Conservation (phyloP, 2,113 vertebrate species). For the Indicator indicator region DNA sequence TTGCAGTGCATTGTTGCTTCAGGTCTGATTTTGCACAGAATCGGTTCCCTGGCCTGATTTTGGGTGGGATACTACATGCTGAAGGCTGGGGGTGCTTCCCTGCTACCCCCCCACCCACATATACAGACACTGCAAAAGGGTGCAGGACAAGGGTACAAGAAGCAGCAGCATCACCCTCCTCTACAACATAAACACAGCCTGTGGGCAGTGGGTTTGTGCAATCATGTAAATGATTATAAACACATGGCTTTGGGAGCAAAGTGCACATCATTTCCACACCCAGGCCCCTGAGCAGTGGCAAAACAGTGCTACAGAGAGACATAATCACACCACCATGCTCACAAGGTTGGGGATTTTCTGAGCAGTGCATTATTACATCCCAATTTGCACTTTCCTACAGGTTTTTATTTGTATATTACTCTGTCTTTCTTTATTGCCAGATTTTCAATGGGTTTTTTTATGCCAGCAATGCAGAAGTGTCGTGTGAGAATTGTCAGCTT, state of each 20-base stretch:
- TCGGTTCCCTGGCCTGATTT: not conserved
- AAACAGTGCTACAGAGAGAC: accelerated
- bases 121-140: not conserved
- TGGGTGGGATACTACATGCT: not conserved
- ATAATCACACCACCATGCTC: accelerated
- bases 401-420: not conserved
- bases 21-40: not conserved
- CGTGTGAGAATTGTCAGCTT: not conserved
- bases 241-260: not conserved
- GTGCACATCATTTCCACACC: not conserved
- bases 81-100: not conserved
- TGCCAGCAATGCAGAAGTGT: not conserved
- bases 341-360: not conserved
- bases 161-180: not conserved
- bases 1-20: not conserved
- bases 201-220: not conserved
- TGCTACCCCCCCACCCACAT: not conserved
- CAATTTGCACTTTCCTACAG: not conserved
- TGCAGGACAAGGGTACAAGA: not conserved
- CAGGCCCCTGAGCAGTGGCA: not conserved
- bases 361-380: not conserved
- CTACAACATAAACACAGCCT: not conserved
- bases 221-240: not conserved
- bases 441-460: not conserved
- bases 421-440: not conserved